Evolutionary conservation across 92 coral and sea anemone species (phyloP), one percentile per base, ranked within the genome.

Genomic region (Chrysogorgia sp.): DNA sequence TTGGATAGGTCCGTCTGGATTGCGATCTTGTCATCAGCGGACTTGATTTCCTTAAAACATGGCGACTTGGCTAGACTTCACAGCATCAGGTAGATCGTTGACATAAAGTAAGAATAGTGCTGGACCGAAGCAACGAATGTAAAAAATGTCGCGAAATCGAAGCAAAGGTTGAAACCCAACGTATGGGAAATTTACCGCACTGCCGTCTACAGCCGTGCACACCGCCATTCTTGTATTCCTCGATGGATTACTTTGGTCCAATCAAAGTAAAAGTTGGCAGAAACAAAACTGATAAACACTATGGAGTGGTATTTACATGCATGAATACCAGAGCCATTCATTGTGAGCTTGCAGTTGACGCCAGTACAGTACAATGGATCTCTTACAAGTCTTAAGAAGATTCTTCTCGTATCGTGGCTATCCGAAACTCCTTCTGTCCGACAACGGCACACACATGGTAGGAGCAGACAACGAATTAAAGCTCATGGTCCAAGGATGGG

Each of bases 361-460:
- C 70, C 30, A 81, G 79, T 63, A n/a, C n/a, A n/a, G n/a, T n/a
- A 71, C 84, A 56, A 83, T 87, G 90, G 90, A 82, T 37, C 34
- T 87, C 22, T 68, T 87, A 14, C 85, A 87, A 40, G 90, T 83
- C 40, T 67, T 87, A 25, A 60, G 90, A 70, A 69, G 84, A 50
- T 82, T 87, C 82, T 83, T 87, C 31, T 62, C 86, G 0, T 52
- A 61, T 20, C 69, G 85, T 24, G 90, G 86, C 19, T 80, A 67
- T 66, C 84, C 84, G 21, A 76, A 77, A 31, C 65, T 80, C 31
- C 22, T 80, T 41, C 29, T 68, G 23, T 67, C 80, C 56, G 84
- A 80, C 25, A 80, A 80, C 45, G 84, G 84, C 13, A 26, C 77
- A 0, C 85, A 81, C 33, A 70, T 81, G 80, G 85, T 70, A 13